A percentile compares a stretch with the other conserved stretches of the same genome.
Evolutionary conservation across 2,113 vertebrate species (phyloP).

Genomic region (Trematomus loennbergii): DNA sequence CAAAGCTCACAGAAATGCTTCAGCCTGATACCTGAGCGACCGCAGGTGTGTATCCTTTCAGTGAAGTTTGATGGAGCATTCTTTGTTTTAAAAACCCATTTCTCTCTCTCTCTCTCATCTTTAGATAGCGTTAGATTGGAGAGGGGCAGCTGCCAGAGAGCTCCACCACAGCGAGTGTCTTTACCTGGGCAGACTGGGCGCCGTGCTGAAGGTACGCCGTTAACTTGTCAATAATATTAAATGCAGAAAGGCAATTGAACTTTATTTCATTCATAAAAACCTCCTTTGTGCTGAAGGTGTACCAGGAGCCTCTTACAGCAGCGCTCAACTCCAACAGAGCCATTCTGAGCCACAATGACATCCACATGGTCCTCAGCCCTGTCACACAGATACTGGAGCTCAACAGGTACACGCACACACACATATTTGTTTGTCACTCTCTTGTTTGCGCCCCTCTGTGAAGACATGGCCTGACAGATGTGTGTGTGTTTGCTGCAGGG

Average conservation of each 20-base stretch:
- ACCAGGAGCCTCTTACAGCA: constrained; percentile 83
- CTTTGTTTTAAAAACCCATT: too few relatives aligned
- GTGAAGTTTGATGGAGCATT: neutral
- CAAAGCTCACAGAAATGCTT: constrained; percentile 13
- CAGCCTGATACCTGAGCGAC: neutral
- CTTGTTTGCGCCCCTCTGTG: neutral
- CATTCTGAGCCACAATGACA: constrained; percentile 81
- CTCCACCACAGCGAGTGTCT: constrained; percentile 82
- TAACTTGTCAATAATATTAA: too few relatives aligned
- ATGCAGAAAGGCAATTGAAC: too few relatives aligned
- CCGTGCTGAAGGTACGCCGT: constrained; percentile 67
- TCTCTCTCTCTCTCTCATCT: neutral
- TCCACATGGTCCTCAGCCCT: constrained; percentile 84
- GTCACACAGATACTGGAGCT: constrained; percentile 79
- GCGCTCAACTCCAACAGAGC: constrained; percentile 87
- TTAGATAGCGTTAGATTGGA: constrained; percentile 76
- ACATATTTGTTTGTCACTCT: neutral
- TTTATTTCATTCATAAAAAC: neutral
- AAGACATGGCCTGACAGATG: neutral
- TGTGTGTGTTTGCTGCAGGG: constrained; percentile 61
- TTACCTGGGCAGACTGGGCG: constrained; percentile 79
- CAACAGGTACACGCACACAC: constrained; percentile 76
- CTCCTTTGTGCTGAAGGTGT: constrained; percentile 69
- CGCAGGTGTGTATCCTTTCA: constrained; percentile 67
- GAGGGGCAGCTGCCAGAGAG: constrained; percentile 76